Base-by-base conservation (phyloP, 2,888 invertebrate species). In the Drosophila prolongata region DNA sequence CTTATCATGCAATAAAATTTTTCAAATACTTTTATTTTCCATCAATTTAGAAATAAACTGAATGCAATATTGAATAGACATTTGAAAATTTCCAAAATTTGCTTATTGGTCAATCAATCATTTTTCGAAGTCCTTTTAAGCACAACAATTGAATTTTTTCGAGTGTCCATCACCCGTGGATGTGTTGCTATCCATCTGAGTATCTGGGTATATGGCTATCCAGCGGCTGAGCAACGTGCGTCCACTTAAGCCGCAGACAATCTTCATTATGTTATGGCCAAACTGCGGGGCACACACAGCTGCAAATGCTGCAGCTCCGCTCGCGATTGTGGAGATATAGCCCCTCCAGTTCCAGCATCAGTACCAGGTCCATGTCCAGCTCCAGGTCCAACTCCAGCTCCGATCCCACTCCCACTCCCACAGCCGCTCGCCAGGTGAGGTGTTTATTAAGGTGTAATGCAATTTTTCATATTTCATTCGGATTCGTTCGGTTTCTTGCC, bases 241-340 rank as follows among this genome's bases (percentile, higher is more conserved):
- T 87, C 87, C 80, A 88, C 83, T 90, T 90, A 90, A 85, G 83
- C 79, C 76, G 66, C 77, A 80, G 84, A 81, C 90, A 89, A 90
- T 90, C 90, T 90, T 90, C 80, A 90, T 90, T 90, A 90, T 84
- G 78, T 90, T 90, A 90, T 84, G 78, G 77, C 53, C 77, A 42
- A 60, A 87, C 84, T 87, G 71, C 73, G 72, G 86, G 81, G 84
- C 86, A 79, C 61, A 81, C 65, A 75, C 72, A 75, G 72, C 75
- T 72, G 66, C 67, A 59, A 57, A 53, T 65, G 78, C 78, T 76
- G 76, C 42, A 49, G 27, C 62, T 43, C 8, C 49, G 60, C 27
- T 78, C 44, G 27, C 64, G 74, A 80, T 82, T 60, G 42, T 50
- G 16, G 53, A 71, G 79, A 78, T 80, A 72, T 60, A 62, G 47